These are phyloP conservation scores for Polyploca ridens DNA, from an alignment of 2,888 invertebrate species.

Conservation along the genomic window DNA sequence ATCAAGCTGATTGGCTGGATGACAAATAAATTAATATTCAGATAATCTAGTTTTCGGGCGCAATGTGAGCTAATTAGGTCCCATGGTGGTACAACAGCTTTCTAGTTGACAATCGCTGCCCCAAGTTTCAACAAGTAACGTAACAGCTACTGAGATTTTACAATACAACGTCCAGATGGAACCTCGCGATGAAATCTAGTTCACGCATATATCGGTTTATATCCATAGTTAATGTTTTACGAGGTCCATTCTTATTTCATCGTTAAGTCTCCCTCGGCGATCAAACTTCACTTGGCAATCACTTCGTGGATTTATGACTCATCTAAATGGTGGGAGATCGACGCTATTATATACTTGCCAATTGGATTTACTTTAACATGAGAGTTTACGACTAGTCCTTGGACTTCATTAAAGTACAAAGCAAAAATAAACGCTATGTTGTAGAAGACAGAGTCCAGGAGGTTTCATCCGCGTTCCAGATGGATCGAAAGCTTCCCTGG, in stretches of 20 bases:
- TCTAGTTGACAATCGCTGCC: no score
- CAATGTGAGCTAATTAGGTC: no score
- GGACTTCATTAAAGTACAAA: background rate
- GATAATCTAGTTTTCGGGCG: no score
- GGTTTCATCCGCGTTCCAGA: no score
- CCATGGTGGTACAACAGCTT: no score
- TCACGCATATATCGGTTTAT: conserved; percentile 18
- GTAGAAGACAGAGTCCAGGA: no score
- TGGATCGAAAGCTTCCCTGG: no score
- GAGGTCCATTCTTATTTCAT: conserved; percentile 41
- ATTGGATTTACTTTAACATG: conserved; percentile 4
- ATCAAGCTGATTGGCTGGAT: no score
- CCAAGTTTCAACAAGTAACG: no score
- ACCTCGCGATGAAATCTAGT: background rate
- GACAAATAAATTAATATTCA: no score
- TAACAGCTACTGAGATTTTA: no score
- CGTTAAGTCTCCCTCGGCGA: conserved; percentile 35
- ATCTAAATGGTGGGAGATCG: conserved; percentile 46
- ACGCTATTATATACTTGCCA: conserved; percentile 30
- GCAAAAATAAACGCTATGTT: background rate
- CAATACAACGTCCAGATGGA: background rate
- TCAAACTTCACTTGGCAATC: conserved; percentile 54
- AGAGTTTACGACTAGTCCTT: background rate
- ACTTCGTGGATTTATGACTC: conserved; percentile 54
- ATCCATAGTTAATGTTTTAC: conserved; percentile 37